Percentiles rank a stretch among this genome's conserved stretches.
Evolutionary conservation across 1,140 invertebrate species (phyloP).

Genomic region (Pantala flavescens): DNA sequence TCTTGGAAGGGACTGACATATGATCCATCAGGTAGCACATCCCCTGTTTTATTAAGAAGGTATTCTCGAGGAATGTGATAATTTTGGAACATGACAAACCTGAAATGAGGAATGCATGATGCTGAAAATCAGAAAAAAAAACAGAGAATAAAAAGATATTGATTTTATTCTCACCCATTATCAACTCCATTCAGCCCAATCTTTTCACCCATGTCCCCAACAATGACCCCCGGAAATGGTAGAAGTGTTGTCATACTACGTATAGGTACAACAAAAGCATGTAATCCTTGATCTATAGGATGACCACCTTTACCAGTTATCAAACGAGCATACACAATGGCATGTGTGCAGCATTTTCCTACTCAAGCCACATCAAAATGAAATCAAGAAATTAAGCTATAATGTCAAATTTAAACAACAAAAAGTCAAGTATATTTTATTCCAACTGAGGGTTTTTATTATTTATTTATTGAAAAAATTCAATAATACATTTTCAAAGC

Average conservation of each 20-base stretch:
- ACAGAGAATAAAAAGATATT: not conserved
- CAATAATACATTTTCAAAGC: no score
- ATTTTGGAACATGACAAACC: constrained; percentile 78
- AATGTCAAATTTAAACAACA: not conserved
- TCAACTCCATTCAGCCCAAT: constrained; percentile 79
- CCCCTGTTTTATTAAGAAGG: constrained; percentile 76
- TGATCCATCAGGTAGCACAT: constrained; percentile 72
- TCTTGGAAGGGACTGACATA: constrained; percentile 49
- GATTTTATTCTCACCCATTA: constrained; percentile 52
- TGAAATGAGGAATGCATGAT: constrained; percentile 30
- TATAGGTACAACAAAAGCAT: constrained; percentile 74
- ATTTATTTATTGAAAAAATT: no score
- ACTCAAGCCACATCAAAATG: not conserved
- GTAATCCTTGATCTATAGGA: constrained; percentile 74
- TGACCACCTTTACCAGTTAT: constrained; percentile 34
- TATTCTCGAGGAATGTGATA: constrained; percentile 70
- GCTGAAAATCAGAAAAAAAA: not conserved
- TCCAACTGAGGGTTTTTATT: no score
- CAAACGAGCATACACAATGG: constrained; percentile 46
- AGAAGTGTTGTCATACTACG: constrained; percentile 62
- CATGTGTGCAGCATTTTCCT: constrained; percentile 46
- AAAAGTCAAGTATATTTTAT: no score
- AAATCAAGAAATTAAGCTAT: not conserved
- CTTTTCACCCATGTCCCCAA: constrained; percentile 84
- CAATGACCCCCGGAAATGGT: constrained; percentile 55